These are phyloP conservation scores for Phrynocephalus versicolor DNA, from an alignment of 2,113 vertebrate genomes.

Conservation along the genomic window DNA sequence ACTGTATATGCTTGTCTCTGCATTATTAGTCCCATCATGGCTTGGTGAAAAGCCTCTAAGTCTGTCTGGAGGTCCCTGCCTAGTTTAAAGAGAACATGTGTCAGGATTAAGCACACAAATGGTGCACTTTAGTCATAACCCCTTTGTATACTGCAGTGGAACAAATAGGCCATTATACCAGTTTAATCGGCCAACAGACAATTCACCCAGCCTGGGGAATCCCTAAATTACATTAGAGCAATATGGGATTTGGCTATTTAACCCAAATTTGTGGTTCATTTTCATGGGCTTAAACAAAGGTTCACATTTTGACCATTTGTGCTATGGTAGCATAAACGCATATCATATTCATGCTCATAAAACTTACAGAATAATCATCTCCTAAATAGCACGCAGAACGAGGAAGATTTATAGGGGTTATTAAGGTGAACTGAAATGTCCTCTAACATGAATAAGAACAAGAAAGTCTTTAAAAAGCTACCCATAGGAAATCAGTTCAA, in stretches of 20 bases:
- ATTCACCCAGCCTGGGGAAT: slow-evolving; percentile 6
- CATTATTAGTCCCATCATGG: not conserved
- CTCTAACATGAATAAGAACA: slow-evolving; percentile 46
- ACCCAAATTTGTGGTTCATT: slow-evolving; percentile 16
- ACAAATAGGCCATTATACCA: slow-evolving; percentile 19
- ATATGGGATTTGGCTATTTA: not conserved
- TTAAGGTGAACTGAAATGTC: slow-evolving; percentile 54
- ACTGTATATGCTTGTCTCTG: not conserved
- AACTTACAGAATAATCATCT: slow-evolving; percentile 53
- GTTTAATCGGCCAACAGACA: slow-evolving; percentile 8
- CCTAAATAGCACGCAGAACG: slow-evolving; percentile 56
- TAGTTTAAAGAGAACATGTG: not conserved
- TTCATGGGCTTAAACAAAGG: not conserved
- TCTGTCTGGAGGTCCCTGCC: not conserved
- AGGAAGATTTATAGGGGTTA: slow-evolving; percentile 48
- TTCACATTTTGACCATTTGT: not conserved
- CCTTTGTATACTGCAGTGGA: not conserved
- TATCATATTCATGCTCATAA: slow-evolving; percentile 1
- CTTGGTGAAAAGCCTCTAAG: not conserved
- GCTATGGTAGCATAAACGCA: not conserved
- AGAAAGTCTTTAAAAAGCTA: slow-evolving; percentile 56
- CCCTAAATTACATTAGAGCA: slow-evolving; percentile 13
- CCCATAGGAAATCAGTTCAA: slow-evolving; percentile 55
- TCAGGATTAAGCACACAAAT: slow-evolving; percentile 14
- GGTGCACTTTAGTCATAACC: not conserved